phyloP scores from a whole-genome alignment of 2,113 vertebrate species.

The Nycticorax nycticorax region DNA sequence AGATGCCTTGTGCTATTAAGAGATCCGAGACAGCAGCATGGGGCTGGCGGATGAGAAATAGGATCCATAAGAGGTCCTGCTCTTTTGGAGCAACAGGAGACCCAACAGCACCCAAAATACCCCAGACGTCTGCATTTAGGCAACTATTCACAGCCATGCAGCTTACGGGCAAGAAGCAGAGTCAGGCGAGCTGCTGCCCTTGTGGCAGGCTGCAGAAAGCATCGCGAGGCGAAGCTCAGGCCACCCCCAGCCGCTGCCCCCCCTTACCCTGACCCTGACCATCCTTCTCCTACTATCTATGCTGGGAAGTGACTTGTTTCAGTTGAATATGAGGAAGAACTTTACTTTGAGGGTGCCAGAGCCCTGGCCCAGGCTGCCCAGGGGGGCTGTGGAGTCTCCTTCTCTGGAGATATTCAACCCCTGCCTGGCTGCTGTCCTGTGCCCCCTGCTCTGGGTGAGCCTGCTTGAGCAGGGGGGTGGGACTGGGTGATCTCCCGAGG shows the following conservation, averaged over 20 bases:
- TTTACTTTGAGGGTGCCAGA: no score
- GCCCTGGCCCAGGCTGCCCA: no score
- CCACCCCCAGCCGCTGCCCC: background rate
- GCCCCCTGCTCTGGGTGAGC: no score
- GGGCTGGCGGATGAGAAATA: background rate
- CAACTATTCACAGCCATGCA: background rate
- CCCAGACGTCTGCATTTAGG: background rate
- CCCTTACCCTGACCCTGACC: background rate
- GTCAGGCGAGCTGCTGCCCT: background rate
- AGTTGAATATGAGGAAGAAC: no score
- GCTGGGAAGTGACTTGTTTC: background rate
- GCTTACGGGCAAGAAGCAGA: background rate
- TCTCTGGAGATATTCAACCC: no score
- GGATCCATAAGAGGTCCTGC: background rate
- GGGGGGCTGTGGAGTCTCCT: no score
- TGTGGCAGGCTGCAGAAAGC: background rate
- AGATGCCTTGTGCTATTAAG: background rate
- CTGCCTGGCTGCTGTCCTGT: no score
- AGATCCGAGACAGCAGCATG: background rate
- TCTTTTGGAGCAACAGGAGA: background rate
- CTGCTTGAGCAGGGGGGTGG: no score
- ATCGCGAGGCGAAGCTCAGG: accelerated
- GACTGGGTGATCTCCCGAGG: no score
- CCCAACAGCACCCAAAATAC: background rate
- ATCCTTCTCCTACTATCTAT: background rate